Percentiles rank a stretch among this genome's conserved stretches.
phyloP scores from a whole-genome alignment of 2,113 vertebrate genomes.

The Ancistrus triradiatus region DNA sequence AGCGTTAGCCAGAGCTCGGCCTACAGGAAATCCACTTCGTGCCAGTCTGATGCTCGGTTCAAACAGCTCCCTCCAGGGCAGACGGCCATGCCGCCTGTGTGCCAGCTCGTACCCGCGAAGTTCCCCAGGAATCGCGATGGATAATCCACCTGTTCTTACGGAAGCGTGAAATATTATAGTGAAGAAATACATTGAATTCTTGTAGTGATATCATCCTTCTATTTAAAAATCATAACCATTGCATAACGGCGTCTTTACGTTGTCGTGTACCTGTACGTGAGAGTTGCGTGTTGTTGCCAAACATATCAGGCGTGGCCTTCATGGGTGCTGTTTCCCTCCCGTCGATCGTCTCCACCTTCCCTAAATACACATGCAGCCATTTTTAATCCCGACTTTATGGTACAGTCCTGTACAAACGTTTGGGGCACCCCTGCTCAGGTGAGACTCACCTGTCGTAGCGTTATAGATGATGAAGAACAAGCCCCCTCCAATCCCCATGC shows the following conservation, averaged over 20 bases:
- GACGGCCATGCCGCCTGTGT: slow-evolving; percentile 81
- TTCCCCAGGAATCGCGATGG: slow-evolving; percentile 92
- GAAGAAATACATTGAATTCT: no score
- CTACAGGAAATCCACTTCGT: slow-evolving; percentile 80
- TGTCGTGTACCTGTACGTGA: slow-evolving; percentile 74
- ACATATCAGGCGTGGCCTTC: slow-evolving; percentile 72
- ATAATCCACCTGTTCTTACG: slow-evolving; percentile 77
- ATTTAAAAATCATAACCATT: no score
- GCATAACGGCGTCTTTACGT: no score
- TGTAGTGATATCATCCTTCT: no score
- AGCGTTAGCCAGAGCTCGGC: slow-evolving; percentile 78
- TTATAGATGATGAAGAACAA: slow-evolving; percentile 84
- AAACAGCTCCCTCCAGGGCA: slow-evolving; percentile 89
- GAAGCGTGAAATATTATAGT: no score
- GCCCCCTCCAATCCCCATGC: slow-evolving; percentile 93
- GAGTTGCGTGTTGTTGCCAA: slow-evolving; percentile 75
- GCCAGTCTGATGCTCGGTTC: slow-evolving; percentile 86
- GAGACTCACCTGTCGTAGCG: slow-evolving; percentile 73
- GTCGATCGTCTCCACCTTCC: slow-evolving; percentile 86
- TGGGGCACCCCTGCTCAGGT: not conserved
- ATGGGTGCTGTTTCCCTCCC: slow-evolving; percentile 87
- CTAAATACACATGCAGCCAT: slow-evolving; percentile 62
- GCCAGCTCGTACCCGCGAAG: slow-evolving; percentile 90
- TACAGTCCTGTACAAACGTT: no score
- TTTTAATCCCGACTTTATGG: no score